Evolutionary conservation across 92 coral and sea anemone species (phyloP).

Genomic region (Muricea muricata): DNA sequence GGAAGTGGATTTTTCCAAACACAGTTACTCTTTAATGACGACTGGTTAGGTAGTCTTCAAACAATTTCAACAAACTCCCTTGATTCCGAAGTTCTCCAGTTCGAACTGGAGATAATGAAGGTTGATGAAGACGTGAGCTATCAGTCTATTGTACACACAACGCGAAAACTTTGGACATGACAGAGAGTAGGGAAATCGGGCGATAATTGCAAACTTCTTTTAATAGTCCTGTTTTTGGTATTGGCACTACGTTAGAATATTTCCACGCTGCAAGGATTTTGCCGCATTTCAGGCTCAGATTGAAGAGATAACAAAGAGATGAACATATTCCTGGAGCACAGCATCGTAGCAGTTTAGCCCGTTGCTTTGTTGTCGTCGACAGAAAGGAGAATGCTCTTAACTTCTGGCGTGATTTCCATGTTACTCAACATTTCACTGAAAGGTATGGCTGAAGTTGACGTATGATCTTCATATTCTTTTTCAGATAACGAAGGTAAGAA

Average conservation of each 20-base stretch:
- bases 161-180: constrained; percentile 25
- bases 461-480: neutral
- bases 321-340: neutral
- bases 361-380: neutral
- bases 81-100: neutral
- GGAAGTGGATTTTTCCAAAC: neutral
- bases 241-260: constrained; percentile 1
- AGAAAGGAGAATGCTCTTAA: neutral
- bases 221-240: constrained; percentile 14
- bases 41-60: neutral
- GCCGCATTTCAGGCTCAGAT: neutral
- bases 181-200: constrained; percentile 22
- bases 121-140: constrained; percentile 23
- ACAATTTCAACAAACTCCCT: neutral
- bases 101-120: neutral
- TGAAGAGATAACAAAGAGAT: neutral
- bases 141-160: constrained; percentile 29
- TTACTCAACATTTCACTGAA: neutral
- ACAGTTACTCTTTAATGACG: neutral
- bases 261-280: constrained; percentile 4
- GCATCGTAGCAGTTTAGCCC: neutral
- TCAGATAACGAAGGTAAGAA: no score
- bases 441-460: neutral
- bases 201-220: constrained; percentile 21
- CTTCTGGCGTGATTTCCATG: neutral